Percentiles rank a stretch among this genome's conserved stretches.
phyloP scores from a whole-genome alignment of 2,888 invertebrate species.

The Yponomeuta plumbellus region DNA sequence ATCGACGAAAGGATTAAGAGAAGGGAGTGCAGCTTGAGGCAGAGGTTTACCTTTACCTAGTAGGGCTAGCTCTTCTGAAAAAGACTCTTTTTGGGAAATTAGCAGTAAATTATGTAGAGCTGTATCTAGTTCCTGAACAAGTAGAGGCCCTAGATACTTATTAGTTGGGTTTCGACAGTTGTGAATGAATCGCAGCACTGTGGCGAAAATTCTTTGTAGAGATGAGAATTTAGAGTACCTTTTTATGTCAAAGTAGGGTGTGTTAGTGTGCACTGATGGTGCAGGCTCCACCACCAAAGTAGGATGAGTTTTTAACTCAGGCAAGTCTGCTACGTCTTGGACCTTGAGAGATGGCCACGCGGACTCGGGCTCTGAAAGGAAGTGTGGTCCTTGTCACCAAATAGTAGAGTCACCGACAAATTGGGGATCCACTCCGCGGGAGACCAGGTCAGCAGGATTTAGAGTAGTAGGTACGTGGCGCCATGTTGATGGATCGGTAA shows the following conservation, averaged over 20 bases:
- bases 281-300: background rate
- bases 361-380: background rate
- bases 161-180: background rate
- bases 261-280: too few species aligned
- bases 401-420: background rate
- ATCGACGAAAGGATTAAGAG: too few species aligned
- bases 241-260: background rate
- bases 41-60: background rate
- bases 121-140: background rate
- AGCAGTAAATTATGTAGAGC: background rate
- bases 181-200: constrained; percentile 7
- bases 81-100: background rate
- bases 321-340: background rate
- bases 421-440: too few species aligned
- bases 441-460: background rate
- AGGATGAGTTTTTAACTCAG: background rate
- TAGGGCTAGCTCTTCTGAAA: background rate
- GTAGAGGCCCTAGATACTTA: background rate
- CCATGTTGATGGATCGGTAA: background rate
- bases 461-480: background rate
- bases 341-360: background rate
- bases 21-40: too few species aligned
- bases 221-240: background rate
- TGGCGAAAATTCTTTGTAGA: background rate
- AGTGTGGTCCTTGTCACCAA: constrained; percentile 10